Conservation (phyloP, 2,888 invertebrate species). For the Scaptomyza tumidula region DNA sequence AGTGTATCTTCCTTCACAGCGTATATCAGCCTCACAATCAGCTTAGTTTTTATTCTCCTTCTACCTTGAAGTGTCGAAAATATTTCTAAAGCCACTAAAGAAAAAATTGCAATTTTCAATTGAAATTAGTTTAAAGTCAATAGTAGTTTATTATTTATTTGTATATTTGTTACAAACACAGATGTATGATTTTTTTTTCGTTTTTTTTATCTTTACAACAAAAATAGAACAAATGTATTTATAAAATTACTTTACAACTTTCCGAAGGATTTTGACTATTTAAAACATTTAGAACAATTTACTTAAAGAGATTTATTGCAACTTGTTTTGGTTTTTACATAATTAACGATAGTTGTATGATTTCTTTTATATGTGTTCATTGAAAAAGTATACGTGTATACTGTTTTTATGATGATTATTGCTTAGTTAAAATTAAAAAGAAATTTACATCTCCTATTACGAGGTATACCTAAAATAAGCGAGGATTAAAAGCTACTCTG, state of each 20-base stretch:
- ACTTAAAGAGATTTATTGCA: constrained; percentile 50
- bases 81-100: too few species aligned
- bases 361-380: constrained; percentile 26
- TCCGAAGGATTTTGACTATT: constrained; percentile 65
- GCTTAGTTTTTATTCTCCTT: too few species aligned
- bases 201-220: constrained; percentile 30
- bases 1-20: too few species aligned
- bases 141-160: constrained; percentile 27
- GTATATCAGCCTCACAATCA: too few species aligned
- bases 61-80: too few species aligned
- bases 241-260: constrained; percentile 57
- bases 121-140: too few species aligned
- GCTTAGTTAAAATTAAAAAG: constrained; percentile 41
- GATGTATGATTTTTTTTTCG: constrained; percentile 11
- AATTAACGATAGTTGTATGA: constrained; percentile 47
- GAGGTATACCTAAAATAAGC: constrained; percentile 16
- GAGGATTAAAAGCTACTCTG: constrained; percentile 29
- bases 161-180: constrained; percentile 41
- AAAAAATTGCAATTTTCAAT: too few species aligned
- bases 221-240: constrained; percentile 55
- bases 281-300: constrained; percentile 62
- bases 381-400: constrained; percentile 28
- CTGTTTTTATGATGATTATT: constrained; percentile 33
- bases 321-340: constrained; percentile 55
- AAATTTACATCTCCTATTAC: constrained; percentile 18